Evolutionary conservation across 2,113 vertebrate genomes (phyloP).

Genomic region (Mus pahari): DNA sequence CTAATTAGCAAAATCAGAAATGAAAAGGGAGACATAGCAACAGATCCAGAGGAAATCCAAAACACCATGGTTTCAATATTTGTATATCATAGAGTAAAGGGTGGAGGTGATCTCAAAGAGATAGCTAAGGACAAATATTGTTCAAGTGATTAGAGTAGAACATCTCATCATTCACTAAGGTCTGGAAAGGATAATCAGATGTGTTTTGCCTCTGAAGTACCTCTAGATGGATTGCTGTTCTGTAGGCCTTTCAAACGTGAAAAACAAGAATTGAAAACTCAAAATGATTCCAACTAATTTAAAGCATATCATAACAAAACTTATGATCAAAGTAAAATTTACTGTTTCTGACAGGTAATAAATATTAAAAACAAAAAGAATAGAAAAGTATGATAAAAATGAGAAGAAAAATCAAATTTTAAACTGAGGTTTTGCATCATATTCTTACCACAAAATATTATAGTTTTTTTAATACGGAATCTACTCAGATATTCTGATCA

Average conservation of each 20-base stretch:
- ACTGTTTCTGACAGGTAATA: not conserved
- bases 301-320: not conserved
- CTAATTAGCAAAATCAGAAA: too few relatives aligned
- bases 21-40: too few relatives aligned
- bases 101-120: not conserved
- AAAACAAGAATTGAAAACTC: constrained; percentile 8
- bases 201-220: not conserved
- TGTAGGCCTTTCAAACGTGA: not conserved
- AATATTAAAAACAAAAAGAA: not conserved
- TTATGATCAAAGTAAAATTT: constrained; percentile 3
- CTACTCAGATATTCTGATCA: not conserved
- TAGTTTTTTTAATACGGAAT: not conserved
- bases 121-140: not conserved
- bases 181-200: not conserved
- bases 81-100: not conserved
- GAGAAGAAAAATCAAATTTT: not conserved
- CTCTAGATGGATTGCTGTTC: not conserved
- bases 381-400: not conserved
- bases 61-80: not conserved
- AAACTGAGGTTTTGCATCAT: not conserved
- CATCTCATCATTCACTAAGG: not conserved
- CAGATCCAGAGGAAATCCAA: too few relatives aligned
- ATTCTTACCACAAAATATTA: not conserved
- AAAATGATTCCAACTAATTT: constrained; percentile 10
- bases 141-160: not conserved